These are phyloP conservation scores for Prosapia bicincta DNA, from an alignment of 2,888 invertebrate species.

Conservation along the genomic window DNA sequence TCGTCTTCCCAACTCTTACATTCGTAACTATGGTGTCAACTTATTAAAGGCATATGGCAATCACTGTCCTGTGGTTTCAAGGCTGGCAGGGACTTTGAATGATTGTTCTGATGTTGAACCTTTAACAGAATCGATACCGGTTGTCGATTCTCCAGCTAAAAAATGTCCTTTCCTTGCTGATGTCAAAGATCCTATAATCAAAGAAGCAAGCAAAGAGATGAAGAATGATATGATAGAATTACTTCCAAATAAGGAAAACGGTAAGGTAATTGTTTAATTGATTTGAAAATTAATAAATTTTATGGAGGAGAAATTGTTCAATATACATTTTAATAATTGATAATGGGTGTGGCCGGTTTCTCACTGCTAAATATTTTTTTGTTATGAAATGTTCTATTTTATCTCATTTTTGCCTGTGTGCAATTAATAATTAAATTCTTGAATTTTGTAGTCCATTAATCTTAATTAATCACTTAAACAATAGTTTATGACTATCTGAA, in stretches of 20 bases:
- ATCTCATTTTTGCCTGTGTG: no score
- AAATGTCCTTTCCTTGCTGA: constrained; percentile 60
- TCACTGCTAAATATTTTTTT: no score
- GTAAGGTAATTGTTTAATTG: no score
- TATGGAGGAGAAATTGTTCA: no score
- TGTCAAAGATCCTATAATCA: constrained; percentile 51
- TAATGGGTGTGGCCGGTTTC: no score
- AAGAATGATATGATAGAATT: constrained; percentile 58
- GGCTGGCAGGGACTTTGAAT: constrained; percentile 46
- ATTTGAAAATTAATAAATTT: no score
- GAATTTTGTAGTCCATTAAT: no score
- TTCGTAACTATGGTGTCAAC: constrained; percentile 75
- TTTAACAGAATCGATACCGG: background rate
- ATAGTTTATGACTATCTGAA: no score
- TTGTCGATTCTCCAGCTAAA: constrained; percentile 36
- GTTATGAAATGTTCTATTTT: no score
- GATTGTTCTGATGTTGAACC: constrained; percentile 36
- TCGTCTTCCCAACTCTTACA: constrained; percentile 71
- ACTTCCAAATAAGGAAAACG: constrained; percentile 27
- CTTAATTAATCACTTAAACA: no score
- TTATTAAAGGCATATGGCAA: constrained; percentile 76
- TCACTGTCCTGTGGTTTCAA: constrained; percentile 74
- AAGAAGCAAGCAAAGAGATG: constrained; percentile 64
- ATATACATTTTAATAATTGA: no score
- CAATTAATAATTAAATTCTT: no score